A percentile compares a stretch with the other conserved stretches of the same genome.
Evolutionary conservation across 1,140 invertebrate species (phyloP).

Genomic region (Akabosia matsudoensis): DNA sequence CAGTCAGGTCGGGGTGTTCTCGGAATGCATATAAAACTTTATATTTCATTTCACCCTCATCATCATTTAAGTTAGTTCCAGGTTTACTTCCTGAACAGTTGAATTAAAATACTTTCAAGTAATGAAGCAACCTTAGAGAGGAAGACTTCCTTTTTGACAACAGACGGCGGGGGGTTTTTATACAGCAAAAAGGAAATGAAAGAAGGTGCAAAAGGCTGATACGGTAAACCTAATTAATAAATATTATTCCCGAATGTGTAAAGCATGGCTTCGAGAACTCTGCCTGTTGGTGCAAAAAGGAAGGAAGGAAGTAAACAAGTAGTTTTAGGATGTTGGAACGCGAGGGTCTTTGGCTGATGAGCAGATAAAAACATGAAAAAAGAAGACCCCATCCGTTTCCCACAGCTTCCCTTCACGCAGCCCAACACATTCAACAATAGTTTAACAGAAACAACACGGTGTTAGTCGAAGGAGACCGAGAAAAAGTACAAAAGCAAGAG

Average conservation of each 20-base stretch:
- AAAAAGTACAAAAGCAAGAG: neutral
- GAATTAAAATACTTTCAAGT: neutral
- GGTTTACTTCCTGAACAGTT: neutral
- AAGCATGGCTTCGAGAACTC: neutral
- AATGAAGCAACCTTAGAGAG: too few species aligned
- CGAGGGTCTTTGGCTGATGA: neutral
- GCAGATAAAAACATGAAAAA: neutral
- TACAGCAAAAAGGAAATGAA: neutral
- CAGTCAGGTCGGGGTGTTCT: too few species aligned
- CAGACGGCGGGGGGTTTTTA: neutral
- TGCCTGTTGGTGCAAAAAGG: neutral
- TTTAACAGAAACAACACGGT: neutral
- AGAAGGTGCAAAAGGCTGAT: neutral
- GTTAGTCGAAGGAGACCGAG: neutral
- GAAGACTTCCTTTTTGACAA: too few species aligned
- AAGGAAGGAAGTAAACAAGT: constrained; percentile 30
- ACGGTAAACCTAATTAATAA: neutral
- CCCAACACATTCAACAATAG: neutral
- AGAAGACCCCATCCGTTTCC: neutral
- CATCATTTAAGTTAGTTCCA: too few species aligned
- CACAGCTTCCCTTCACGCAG: constrained; percentile 8
- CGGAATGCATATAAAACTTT: too few species aligned
- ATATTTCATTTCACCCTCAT: too few species aligned
- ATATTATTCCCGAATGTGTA: neutral
- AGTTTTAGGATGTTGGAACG: neutral